These are phyloP conservation scores for Eupelmus urozonus DNA, from an alignment of 2,888 invertebrate species.

Conservation along the genomic window DNA sequence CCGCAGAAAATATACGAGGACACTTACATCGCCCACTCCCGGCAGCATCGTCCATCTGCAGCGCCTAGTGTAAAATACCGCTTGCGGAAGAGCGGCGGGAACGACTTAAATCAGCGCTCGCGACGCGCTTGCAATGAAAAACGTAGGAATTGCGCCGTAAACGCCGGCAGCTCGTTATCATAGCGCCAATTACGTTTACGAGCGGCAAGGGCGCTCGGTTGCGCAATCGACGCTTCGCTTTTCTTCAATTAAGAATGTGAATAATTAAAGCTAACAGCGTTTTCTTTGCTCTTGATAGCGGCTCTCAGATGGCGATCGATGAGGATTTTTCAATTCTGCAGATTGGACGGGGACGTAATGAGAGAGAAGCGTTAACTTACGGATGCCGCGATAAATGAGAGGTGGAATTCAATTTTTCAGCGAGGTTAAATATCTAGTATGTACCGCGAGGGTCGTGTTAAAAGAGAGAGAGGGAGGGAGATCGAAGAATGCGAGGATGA, in stretches of 20 bases:
- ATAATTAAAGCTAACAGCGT: conserved; percentile 33
- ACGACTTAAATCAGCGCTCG: no score
- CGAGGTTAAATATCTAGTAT: neutral
- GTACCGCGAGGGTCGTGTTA: no score
- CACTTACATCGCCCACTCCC: no score
- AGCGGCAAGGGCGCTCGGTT: neutral
- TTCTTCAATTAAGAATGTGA: conserved; percentile 41
- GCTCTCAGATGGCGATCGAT: neutral
- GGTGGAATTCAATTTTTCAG: conserved; percentile 5
- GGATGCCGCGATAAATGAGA: neutral
- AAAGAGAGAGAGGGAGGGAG: no score
- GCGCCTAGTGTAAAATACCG: no score
- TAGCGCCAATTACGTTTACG: conserved; percentile 43
- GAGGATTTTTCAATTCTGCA: conserved; percentile 9
- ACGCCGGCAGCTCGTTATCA: conserved; percentile 28
- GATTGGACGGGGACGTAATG: neutral
- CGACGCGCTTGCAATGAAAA: no score
- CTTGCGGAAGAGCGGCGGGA: no score
- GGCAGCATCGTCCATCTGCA: no score
- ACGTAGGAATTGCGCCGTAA: conserved; percentile 2
- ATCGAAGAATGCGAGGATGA: no score
- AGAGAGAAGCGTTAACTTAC: neutral
- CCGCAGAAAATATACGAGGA: no score
- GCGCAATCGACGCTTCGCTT: neutral
- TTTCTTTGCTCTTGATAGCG: neutral